Evolutionary conservation across 2,113 vertebrate species (phyloP).

Genomic region (Leptocoma aspasia): DNA sequence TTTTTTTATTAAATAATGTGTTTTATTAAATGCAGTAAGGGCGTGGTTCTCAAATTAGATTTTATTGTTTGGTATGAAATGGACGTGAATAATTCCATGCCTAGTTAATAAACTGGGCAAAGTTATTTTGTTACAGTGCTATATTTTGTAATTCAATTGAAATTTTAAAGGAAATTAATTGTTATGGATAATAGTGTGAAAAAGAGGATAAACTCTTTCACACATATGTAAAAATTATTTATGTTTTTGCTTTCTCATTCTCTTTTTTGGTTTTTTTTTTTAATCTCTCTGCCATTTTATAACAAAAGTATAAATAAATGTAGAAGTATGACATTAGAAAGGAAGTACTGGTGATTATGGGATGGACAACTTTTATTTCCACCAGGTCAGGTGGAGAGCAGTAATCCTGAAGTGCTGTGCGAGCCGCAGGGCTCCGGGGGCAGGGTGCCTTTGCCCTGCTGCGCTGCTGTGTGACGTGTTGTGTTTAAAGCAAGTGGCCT

Average conservation of each 20-base stretch:
- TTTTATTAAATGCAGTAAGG: background rate
- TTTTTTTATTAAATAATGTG: background rate
- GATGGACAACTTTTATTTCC: background rate
- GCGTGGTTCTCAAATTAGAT: background rate
- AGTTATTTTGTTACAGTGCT: background rate
- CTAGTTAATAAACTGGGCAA: background rate
- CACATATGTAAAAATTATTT: background rate
- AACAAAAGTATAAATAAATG: background rate
- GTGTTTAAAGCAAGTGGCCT: background rate
- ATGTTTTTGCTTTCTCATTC: background rate
- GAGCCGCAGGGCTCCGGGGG: background rate
- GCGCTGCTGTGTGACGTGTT: accelerated
- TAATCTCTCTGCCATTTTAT: background rate
- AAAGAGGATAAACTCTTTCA: background rate
- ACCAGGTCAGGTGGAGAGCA: background rate
- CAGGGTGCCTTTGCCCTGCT: background rate
- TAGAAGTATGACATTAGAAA: background rate
- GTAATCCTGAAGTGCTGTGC: background rate
- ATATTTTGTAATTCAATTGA: background rate
- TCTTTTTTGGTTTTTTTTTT: background rate
- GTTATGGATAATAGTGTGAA: background rate
- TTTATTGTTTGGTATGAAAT: background rate
- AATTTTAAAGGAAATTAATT: background rate
- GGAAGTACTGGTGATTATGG: background rate
- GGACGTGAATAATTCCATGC: background rate